These are phyloP conservation scores for Sebastes aleutianus DNA, from an alignment of 2,797 vertebrate genomes.

Conservation along the genomic window DNA sequence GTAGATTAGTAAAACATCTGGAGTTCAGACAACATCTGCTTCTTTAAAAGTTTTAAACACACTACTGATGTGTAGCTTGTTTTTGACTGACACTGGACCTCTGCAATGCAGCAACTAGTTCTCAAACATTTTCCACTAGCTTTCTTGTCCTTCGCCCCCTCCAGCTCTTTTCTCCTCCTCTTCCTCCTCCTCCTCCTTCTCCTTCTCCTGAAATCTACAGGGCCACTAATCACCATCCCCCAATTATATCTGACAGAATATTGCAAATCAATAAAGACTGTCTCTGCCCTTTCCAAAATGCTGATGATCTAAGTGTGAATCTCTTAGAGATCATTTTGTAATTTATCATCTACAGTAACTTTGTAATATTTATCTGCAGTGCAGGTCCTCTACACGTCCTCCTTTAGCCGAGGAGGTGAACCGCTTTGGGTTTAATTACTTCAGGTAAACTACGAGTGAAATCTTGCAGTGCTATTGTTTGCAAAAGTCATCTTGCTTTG, in stretches of 20 bases:
- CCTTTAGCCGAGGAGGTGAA: background rate
- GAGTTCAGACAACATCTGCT: background rate
- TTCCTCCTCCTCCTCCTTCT: background rate
- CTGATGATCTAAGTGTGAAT: constrained; percentile 27
- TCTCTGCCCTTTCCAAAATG: constrained; percentile 17
- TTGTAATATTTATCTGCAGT: constrained; percentile 9
- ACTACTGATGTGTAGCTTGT: background rate
- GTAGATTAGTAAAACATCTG: background rate
- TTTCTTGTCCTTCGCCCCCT: background rate
- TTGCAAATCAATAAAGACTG: constrained; percentile 35
- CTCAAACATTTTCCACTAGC: background rate
- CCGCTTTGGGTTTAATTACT: background rate
- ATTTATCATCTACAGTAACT: constrained; percentile 23
- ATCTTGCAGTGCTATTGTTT: background rate
- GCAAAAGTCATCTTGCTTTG: background rate
- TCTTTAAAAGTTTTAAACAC: background rate
- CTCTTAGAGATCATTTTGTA: background rate
- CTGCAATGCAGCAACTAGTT: constrained; percentile 20
- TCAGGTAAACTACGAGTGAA: background rate
- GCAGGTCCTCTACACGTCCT: background rate
- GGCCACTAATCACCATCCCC: constrained; percentile 10
- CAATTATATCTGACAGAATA: constrained; percentile 31
- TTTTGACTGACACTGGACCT: background rate
- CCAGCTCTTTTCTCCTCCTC: background rate
- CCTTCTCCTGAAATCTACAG: constrained; percentile 19